A percentile compares a stretch with the other conserved stretches of the same genome.
phyloP scores from a whole-genome alignment of 2,113 vertebrate genomes.

The Etheostoma spectabile region DNA sequence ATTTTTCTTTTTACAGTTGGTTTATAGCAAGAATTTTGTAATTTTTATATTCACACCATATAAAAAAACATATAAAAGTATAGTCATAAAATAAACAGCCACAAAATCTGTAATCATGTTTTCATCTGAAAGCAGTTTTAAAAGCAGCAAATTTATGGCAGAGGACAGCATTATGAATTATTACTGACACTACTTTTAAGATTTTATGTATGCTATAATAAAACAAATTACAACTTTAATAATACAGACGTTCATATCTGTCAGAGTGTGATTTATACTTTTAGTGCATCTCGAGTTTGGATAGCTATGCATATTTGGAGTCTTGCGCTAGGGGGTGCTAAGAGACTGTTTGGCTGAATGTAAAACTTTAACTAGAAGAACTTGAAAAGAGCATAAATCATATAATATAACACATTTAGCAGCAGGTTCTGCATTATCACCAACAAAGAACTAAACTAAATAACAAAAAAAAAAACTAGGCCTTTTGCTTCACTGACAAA shows the following conservation, averaged over 20 bases:
- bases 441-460: background rate
- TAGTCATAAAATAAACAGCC: constrained; percentile 84
- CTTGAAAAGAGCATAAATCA: background rate
- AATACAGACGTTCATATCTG: constrained; percentile 69
- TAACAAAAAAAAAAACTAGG: background rate
- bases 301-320: constrained; percentile 23
- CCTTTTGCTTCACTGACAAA: constrained; percentile 10
- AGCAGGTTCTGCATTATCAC: constrained; percentile 1
- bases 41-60: constrained; percentile 79
- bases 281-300: constrained; percentile 27
- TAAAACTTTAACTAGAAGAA: constrained; percentile 15
- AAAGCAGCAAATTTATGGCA: constrained; percentile 66
- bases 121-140: constrained; percentile 69
- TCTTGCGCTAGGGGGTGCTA: constrained; percentile 79
- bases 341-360: constrained; percentile 60
- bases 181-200: constrained; percentile 65
- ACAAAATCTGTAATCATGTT: constrained; percentile 78
- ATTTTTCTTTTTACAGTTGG: constrained; percentile 63
- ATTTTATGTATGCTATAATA: constrained; percentile 73
- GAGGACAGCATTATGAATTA: constrained; percentile 59
- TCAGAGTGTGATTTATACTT: constrained; percentile 68
- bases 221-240: constrained; percentile 69
- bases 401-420: constrained; percentile 3
- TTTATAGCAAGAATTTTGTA: constrained; percentile 70
- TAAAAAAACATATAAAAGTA: constrained; percentile 81